Base-by-base conservation (phyloP, 92 coral and sea anemone species). In the Parazoanthus atlanticus region DNA sequence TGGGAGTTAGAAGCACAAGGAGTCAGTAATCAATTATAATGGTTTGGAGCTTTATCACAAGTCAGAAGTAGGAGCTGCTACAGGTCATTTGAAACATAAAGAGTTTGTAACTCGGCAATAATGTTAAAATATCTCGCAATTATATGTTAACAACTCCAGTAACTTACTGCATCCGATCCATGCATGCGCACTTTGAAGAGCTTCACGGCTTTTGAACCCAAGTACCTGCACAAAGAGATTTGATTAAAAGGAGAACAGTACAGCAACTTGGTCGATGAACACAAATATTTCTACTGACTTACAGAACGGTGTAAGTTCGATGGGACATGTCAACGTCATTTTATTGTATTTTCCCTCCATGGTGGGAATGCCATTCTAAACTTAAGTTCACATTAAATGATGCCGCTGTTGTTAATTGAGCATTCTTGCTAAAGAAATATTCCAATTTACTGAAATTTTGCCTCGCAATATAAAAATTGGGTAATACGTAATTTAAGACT, bases 141-240 rank as follows among this genome's bases (percentile, higher is more conserved):
- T 10, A 49, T 25, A 66, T 38, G 11, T 49, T n/a, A 16, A 30
- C 17, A 40, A 82, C 25, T 41, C 19, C 43, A 19, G 19, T 28
- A 76, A 94, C 98, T 91, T 72, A 97, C 99, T 2, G 99, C 98
- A 87, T 97, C 99, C 0, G 95, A 93, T 43, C 99, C 98, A 38
- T 97, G 99, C 99, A 97, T 97, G 85, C 95, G 92, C 54, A 97
- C 98, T 78, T 96, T 91, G 79, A 97, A 97, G 29, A 97, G 93
- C 88, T 97, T 97, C 30, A 97, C 99, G 31, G 99, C 96, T 71
- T 96, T 96, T 31, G 99, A 95, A 21, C 99, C 99, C 75, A 97
- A 91, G 71, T 97, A 97, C 88, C 99, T 97, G 79, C 78, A 91
- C 6, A 86, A 77, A 66, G 28, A 5, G 69, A 61, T 56, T 21